Conservation (phyloP, 2,797 vertebrate species). For the Strix occidentalis region DNA sequence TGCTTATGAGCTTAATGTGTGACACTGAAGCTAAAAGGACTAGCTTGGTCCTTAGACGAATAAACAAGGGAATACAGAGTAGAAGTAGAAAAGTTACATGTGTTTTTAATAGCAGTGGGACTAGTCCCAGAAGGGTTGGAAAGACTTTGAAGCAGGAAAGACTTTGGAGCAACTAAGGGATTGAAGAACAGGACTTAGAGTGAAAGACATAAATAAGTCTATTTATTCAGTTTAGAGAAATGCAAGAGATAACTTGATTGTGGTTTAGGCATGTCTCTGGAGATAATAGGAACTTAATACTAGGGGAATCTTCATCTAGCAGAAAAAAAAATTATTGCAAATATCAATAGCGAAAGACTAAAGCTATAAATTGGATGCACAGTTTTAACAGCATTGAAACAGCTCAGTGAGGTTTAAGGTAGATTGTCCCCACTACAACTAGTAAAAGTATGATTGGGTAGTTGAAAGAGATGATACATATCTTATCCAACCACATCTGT, state of each 20-base stretch:
- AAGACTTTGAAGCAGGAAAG: background rate
- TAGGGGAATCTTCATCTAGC: background rate
- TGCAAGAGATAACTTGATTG: background rate
- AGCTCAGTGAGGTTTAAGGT: background rate
- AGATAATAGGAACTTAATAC: background rate
- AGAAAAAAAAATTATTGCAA: background rate
- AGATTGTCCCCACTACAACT: background rate
- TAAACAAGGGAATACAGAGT: background rate
- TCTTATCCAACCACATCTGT: background rate
- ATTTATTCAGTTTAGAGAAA: background rate
- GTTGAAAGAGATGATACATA: background rate
- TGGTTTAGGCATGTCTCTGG: background rate
- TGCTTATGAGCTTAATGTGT: background rate
- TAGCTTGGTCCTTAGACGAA: background rate
- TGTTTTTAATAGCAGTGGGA: background rate
- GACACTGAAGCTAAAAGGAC: constrained; percentile 1
- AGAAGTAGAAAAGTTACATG: background rate
- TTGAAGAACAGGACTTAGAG: background rate
- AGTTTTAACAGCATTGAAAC: background rate
- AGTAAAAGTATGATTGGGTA: background rate
- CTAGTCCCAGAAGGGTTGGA: background rate
- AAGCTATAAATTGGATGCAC: background rate
- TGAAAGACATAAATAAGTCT: background rate
- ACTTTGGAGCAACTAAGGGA: background rate
- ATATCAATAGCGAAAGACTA: background rate